Evolutionary conservation across 1,140 invertebrate species (phyloP).

Genomic region (Brachionus rotundiformis): DNA sequence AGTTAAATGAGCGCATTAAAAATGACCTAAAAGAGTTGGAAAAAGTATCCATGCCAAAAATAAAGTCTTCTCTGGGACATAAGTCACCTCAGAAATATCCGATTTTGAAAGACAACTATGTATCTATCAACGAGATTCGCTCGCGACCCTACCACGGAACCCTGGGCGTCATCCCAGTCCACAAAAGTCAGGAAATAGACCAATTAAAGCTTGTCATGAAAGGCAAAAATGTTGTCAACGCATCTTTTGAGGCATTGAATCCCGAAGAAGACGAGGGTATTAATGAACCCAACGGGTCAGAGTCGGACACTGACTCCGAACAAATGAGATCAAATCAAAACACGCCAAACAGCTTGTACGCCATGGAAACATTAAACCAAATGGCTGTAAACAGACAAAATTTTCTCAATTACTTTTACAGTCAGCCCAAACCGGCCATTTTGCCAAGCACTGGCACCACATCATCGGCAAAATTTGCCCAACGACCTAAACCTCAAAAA

Average conservation of each 20-base stretch:
- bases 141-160: not conserved
- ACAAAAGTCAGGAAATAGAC: conserved; percentile 1
- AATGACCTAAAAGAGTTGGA: conserved; percentile 35
- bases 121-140: not conserved
- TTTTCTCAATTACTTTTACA: conserved; percentile 14
- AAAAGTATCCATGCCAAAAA: conserved; percentile 27
- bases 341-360: conserved; percentile 16
- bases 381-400: not conserved
- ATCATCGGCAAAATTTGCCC: not conserved
- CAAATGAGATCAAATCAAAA: not conserved
- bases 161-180: not conserved
- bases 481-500: conserved; percentile 42
- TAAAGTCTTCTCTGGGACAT: not conserved
- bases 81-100: not conserved
- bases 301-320: not conserved
- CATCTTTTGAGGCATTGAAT: not conserved
- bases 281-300: not conserved
- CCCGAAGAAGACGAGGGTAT: conserved; percentile 32
- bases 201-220: conserved; percentile 6
- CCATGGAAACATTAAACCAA: too few species aligned
- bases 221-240: not conserved
- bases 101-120: not conserved
- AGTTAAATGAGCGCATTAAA: not conserved
- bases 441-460: conserved; percentile 3
- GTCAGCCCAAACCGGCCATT: conserved; percentile 43